phyloP scores from a whole-genome alignment of 2,113 vertebrate species.

The Ammodytes marinus region DNA sequence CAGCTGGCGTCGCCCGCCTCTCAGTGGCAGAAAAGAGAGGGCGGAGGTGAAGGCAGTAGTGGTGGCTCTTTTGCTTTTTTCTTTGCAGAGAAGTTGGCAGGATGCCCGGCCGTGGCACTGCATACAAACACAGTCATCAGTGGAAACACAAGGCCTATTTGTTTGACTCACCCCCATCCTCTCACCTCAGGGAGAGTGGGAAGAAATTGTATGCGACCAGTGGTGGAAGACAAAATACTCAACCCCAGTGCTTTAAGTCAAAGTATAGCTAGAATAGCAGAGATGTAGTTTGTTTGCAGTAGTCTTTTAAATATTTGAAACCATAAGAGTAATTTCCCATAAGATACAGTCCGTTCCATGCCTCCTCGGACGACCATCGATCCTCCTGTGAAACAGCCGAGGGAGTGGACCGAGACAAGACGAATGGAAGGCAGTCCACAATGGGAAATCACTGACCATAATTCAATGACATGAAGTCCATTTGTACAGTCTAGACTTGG shows the following conservation, averaged over 20 bases:
- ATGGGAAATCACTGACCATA: conserved; percentile 38
- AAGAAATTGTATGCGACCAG: conserved; percentile 41
- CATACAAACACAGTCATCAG: conserved; percentile 55
- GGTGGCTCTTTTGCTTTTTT: conserved; percentile 9
- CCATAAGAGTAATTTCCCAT: not conserved
- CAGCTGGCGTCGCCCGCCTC: conserved; percentile 57
- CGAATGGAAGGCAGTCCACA: conserved; percentile 19
- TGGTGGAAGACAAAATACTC: no score
- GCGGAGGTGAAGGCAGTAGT: conserved; percentile 21
- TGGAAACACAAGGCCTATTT: conserved; percentile 60
- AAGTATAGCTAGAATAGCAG: no score
- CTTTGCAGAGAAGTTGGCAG: conserved; percentile 47
- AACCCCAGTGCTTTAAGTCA: no score
- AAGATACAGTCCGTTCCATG: conserved; percentile 23
- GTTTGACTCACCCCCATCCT: conserved; percentile 53
- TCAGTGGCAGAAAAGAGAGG: conserved; percentile 76
- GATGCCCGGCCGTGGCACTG: conserved; percentile 54
- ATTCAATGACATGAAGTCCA: conserved; percentile 54
- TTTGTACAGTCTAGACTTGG: conserved; percentile 52
- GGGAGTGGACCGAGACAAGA: conserved; percentile 31
- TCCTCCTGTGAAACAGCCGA: conserved; percentile 39
- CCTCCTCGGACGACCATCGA: conserved; percentile 35
- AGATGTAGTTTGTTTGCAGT: no score
- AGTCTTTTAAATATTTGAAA: no score
- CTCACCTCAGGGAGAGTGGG: conserved; percentile 37